A percentile compares a stretch with the other conserved stretches of the same genome.
These are phyloP conservation scores for Hetaerina titia DNA, from an alignment of 2,888 invertebrate species.

Conservation along the genomic window DNA sequence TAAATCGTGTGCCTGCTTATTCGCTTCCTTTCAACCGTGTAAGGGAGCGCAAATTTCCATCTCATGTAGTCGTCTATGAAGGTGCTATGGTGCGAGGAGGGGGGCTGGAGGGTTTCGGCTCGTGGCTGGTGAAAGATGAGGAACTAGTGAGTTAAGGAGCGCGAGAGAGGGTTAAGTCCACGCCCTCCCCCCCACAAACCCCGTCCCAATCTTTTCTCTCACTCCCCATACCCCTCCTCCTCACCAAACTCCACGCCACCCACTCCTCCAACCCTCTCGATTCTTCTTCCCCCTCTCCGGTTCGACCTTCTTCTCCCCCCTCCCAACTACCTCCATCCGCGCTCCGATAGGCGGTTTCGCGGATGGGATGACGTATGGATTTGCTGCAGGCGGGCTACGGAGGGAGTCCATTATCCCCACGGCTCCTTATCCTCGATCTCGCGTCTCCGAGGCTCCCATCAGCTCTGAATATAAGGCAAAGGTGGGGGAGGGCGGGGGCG, in stretches of 20 bases:
- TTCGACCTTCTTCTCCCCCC: too few species aligned
- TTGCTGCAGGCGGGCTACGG: background rate
- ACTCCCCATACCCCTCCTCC: too few species aligned
- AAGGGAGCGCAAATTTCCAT: background rate
- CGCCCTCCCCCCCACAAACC: background rate
- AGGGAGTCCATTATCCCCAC: constrained; percentile 13
- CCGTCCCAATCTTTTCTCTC: background rate
- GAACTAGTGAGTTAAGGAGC: background rate
- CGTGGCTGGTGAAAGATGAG: background rate
- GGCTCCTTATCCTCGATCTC: constrained; percentile 2
- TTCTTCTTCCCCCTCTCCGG: background rate
- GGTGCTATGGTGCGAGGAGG: background rate
- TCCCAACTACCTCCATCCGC: background rate
- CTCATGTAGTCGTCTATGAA: background rate
- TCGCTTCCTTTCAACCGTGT: background rate
- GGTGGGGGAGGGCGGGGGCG: background rate
- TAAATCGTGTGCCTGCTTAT: background rate
- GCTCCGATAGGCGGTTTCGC: background rate
- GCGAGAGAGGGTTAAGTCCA: background rate
- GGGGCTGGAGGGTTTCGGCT: too few species aligned
- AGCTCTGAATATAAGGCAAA: background rate
- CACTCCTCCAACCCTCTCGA: background rate
- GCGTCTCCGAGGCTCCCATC: background rate
- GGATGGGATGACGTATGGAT: constrained; percentile 6
- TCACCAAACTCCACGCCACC: background rate